A percentile compares a stretch with the other conserved stretches of the same genome.
Conservation (phyloP, 1,140 invertebrate species). For the Sycophila sp. region DNA sequence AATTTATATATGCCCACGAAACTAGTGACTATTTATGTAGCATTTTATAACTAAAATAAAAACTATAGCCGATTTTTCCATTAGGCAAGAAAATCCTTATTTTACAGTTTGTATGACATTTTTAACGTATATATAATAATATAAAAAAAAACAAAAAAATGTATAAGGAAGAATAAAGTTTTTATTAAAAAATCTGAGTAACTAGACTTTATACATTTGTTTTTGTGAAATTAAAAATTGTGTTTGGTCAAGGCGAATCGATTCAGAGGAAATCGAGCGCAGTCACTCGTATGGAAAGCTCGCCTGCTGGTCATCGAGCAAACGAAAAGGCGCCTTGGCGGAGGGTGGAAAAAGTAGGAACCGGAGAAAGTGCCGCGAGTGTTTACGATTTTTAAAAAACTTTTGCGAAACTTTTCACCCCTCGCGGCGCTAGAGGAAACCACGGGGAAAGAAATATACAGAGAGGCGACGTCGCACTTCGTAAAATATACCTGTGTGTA, state of each 20-base stretch:
- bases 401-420: conserved; percentile 4
- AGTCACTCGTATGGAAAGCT: conserved; percentile 39
- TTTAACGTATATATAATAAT: no score
- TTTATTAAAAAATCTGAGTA: no score
- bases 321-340: neutral
- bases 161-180: no score
- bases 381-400: neutral
- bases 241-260: neutral
- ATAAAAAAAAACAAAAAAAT: no score
- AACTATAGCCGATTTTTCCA: no score
- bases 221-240: conserved; percentile 29
- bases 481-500: neutral
- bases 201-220: neutral
- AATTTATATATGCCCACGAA: no score
- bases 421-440: neutral
- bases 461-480: neutral
- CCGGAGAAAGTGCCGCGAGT: neutral
- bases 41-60: no score
- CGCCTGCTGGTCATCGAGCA: conserved; percentile 2
- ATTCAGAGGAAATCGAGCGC: conserved; percentile 29
- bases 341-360: neutral
- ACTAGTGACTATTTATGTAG: no score
- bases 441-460: neutral
- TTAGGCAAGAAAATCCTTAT: no score
- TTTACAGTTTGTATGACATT: no score